These are phyloP conservation scores for Liposcelis brunnea DNA, from an alignment of 2,888 invertebrate genomes.

Conservation along the genomic window DNA sequence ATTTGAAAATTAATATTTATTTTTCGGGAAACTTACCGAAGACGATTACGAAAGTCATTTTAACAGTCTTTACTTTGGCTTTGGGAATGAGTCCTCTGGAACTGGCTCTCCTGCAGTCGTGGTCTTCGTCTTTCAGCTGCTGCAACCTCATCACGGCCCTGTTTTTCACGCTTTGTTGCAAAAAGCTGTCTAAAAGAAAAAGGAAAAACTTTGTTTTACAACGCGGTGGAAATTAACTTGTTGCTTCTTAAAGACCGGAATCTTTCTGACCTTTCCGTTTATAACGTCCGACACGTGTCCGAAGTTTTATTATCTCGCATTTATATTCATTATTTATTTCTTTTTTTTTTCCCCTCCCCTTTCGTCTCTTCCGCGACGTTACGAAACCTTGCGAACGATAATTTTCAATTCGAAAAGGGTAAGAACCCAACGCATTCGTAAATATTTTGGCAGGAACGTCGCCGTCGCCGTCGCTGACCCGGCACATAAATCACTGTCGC, in stretches of 20 bases:
- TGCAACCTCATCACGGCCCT: constrained; percentile 1
- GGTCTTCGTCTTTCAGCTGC: constrained; percentile 13
- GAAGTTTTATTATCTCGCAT: too few species aligned
- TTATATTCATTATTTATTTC: too few species aligned
- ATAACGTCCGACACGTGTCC: too few species aligned
- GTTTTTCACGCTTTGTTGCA: constrained; percentile 2
- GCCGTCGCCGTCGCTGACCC: too few species aligned
- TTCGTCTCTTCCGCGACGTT: too few species aligned
- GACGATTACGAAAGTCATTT: constrained; percentile 92
- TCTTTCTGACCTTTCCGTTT: background rate
- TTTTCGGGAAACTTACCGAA: constrained; percentile 57
- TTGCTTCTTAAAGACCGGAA: background rate
- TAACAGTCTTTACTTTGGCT: constrained; percentile 93
- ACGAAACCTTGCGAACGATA: too few species aligned
- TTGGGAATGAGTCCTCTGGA: constrained; percentile 83
- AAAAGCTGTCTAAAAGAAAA: background rate
- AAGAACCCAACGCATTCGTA: too few species aligned
- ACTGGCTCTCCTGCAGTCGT: constrained; percentile 55
- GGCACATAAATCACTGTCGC: too few species aligned
- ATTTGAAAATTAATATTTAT: too few species aligned
- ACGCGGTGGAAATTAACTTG: background rate
- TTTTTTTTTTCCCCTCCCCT: too few species aligned
- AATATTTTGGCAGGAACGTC: too few species aligned
- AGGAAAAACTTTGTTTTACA: background rate
- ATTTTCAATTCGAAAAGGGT: too few species aligned